Conservation (phyloP, 1,140 invertebrate species). For the Eumeta japonica region DNA sequence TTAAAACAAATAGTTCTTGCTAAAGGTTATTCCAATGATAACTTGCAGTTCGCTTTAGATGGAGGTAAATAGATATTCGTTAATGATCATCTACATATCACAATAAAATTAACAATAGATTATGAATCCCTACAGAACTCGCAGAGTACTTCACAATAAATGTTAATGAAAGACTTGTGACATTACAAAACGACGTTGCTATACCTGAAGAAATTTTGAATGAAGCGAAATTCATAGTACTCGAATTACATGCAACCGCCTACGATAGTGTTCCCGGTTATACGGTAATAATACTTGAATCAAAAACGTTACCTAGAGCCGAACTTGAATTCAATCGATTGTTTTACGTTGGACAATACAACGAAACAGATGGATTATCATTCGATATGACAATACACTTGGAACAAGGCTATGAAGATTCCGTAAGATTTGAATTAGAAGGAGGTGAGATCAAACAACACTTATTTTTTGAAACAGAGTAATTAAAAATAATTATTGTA, state of each 20-base stretch:
- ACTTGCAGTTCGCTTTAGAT: constrained; percentile 6
- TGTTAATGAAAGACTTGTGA: no score
- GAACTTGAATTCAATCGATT: constrained; percentile 8
- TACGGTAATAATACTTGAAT: constrained; percentile 7
- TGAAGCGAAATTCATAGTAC: constrained; percentile 8
- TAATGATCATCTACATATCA: constrained; percentile 8
- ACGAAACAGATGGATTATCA: constrained; percentile 6
- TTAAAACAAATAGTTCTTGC: constrained; percentile 5
- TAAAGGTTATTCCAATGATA: constrained; percentile 5
- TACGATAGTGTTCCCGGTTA: constrained; percentile 3
- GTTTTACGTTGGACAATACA: constrained; percentile 14
- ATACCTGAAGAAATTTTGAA: constrained; percentile 9
- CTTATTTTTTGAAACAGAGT: no score
- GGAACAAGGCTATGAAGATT: constrained; percentile 9
- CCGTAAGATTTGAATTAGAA: constrained; percentile 11
- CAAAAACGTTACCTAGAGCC: constrained; percentile 1
- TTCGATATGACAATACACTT: constrained; percentile 11
- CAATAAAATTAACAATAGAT: constrained; percentile 9
- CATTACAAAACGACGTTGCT: background rate
- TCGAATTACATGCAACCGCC: constrained; percentile 9
- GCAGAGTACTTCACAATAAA: constrained; percentile 8
- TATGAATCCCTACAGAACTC: constrained; percentile 8
- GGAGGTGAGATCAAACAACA: constrained; percentile 15
- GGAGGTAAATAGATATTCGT: constrained; percentile 9
- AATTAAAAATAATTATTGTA: no score